Conservation (phyloP, 2,113 vertebrate species). For the Semicossyphus pulcher region DNA sequence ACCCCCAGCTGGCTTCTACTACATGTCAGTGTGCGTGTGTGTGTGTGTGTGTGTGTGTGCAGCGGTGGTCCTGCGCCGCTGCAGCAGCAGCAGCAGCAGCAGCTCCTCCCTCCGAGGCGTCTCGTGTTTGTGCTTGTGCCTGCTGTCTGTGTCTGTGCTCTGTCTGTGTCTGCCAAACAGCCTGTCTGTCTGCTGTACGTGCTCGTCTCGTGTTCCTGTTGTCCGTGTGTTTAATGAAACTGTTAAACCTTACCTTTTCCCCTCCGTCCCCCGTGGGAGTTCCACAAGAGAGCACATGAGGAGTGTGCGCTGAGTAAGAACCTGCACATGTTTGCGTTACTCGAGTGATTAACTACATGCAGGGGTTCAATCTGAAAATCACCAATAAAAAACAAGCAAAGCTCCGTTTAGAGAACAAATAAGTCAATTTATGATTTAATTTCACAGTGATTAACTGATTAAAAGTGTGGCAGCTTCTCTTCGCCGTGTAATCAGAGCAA, state of each 20-base stretch:
- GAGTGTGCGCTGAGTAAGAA: neutral
- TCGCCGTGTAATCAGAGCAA: constrained; percentile 60
- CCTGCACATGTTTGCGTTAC: neutral
- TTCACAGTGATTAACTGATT: constrained; percentile 71
- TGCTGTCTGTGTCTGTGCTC: constrained; percentile 63
- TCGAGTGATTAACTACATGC: neutral
- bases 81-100: constrained; percentile 60
- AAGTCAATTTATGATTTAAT: constrained; percentile 60
- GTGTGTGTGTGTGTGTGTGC: constrained; percentile 24
- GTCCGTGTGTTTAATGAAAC: constrained; percentile 66
- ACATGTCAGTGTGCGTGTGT: constrained; percentile 54
- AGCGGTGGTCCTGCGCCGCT: constrained; percentile 14
- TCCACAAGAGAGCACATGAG: constrained; percentile 87
- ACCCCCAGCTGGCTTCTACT: constrained; percentile 73
- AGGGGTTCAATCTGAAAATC: neutral
- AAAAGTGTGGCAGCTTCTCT: constrained; percentile 46
- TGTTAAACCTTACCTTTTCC: constrained; percentile 79
- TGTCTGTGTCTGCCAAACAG: constrained; percentile 56
- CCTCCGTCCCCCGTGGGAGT: constrained; percentile 69
- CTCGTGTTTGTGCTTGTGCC: constrained; percentile 58
- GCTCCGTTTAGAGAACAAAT: constrained; percentile 23
- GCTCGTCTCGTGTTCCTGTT: constrained; percentile 55
- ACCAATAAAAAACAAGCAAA: constrained; percentile 1
- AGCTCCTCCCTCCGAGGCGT: constrained; percentile 69
- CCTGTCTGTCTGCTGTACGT: constrained; percentile 60